Evolutionary conservation across 2,797 vertebrate species (phyloP).

Genomic region (Typhlichthys eigenmanni): DNA sequence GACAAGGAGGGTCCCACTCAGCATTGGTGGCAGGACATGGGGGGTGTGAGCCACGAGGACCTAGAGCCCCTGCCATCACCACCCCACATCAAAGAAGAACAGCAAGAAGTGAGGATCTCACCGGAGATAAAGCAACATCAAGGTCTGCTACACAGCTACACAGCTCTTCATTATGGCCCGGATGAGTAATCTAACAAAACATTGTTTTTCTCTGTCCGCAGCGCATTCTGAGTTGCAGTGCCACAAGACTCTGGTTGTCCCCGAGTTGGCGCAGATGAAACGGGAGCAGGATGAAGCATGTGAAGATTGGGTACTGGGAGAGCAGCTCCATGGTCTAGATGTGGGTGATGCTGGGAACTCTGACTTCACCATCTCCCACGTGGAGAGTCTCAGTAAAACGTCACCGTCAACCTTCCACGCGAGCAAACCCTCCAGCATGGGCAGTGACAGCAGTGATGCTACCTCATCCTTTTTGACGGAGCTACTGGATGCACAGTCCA

Average conservation of each 20-base stretch:
- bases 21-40: constrained; percentile 2
- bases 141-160: no score
- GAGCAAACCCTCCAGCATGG: background rate
- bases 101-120: no score
- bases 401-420: background rate
- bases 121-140: no score
- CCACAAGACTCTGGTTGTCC: background rate
- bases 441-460: background rate
- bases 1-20: background rate
- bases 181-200: no score
- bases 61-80: background rate
- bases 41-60: background rate
- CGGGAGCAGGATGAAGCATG: background rate
- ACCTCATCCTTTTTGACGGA: constrained; percentile 3
- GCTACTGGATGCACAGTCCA: background rate
- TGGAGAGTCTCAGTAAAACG: constrained; percentile 14
- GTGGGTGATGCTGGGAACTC: background rate
- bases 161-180: no score
- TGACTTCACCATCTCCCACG: background rate
- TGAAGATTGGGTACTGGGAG: background rate
- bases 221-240: background rate
- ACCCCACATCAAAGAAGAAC: background rate
- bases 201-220: background rate
- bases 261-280: constrained; percentile 1
- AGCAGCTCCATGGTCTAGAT: background rate